Conservation (phyloP, 2,797 vertebrate species). For the Gastrophryne carolinensis region DNA sequence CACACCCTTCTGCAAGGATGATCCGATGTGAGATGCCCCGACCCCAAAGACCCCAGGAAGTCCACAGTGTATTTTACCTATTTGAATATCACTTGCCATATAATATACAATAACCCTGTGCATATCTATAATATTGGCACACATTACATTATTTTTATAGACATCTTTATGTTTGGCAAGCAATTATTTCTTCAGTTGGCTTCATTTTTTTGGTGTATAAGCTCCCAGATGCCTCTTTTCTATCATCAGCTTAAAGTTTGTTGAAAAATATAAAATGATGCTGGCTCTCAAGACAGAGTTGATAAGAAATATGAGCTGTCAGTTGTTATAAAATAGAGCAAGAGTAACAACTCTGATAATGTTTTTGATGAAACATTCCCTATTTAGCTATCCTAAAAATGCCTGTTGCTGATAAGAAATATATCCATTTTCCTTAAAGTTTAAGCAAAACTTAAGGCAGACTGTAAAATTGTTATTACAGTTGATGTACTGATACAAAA, state of each 20-base stretch:
- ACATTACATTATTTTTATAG: slow-evolving; percentile 27
- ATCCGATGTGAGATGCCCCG: too few species aligned
- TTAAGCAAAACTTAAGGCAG: too few species aligned
- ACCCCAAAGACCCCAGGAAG: too few species aligned
- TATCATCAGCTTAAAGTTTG: slow-evolving; percentile 64
- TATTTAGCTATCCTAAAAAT: slow-evolving; percentile 39
- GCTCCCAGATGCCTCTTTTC: slow-evolving; percentile 69
- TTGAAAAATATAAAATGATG: slow-evolving; percentile 74
- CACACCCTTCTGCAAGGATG: too few species aligned
- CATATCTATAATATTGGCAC: not conserved
- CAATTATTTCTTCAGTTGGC: slow-evolving; percentile 55
- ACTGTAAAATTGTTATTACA: too few species aligned
- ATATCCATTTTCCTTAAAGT: not conserved
- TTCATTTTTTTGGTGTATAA: slow-evolving; percentile 64
- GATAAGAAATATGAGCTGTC: slow-evolving; percentile 68
- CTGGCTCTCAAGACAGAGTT: slow-evolving; percentile 61
- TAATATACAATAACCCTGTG: not conserved
- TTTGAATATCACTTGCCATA: slow-evolving; percentile 4
- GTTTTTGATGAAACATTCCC: slow-evolving; percentile 59
- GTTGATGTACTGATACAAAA: too few species aligned
- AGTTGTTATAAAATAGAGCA: slow-evolving; percentile 67
- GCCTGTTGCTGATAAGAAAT: not conserved
- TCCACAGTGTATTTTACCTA: not conserved
- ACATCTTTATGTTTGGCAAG: slow-evolving; percentile 52
- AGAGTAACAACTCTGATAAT: slow-evolving; percentile 59